Percentiles rank a stretch among this genome's conserved stretches.
phyloP scores from a whole-genome alignment of 1,140 invertebrate genomes.

The Hetaerina americana region DNA sequence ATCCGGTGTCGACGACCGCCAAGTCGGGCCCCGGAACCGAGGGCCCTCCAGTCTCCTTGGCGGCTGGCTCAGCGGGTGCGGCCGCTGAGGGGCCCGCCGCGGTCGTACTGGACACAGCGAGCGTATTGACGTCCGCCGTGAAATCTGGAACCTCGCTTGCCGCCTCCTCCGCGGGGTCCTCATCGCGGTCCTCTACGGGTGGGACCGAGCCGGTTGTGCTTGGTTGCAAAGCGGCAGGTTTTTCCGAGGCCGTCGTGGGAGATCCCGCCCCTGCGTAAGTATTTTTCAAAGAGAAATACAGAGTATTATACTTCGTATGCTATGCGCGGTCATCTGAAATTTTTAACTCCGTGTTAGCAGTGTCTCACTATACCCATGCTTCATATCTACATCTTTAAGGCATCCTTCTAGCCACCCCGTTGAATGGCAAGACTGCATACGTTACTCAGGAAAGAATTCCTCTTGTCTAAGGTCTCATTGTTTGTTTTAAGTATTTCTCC shows the following conservation, averaged over 20 bases:
- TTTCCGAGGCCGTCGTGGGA: not conserved
- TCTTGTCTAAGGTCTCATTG: too few species aligned
- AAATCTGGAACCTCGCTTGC: not conserved
- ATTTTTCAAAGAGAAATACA: too few species aligned
- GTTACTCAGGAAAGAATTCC: too few species aligned
- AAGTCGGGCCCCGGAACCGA: not conserved
- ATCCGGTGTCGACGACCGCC: not conserved
- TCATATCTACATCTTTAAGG: too few species aligned
- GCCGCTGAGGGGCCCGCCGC: not conserved
- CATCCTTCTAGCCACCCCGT: too few species aligned
- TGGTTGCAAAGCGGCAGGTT: not conserved
- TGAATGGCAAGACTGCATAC: too few species aligned
- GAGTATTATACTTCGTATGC: too few species aligned
- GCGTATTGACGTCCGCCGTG: not conserved
- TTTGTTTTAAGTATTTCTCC: too few species aligned
- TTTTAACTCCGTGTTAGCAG: too few species aligned
- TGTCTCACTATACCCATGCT: too few species aligned
- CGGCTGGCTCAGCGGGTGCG: not conserved
- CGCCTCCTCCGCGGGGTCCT: not conserved
- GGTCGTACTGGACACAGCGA: not conserved
- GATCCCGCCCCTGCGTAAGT: not conserved
- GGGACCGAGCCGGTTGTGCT: not conserved
- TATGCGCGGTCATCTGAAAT: too few species aligned
- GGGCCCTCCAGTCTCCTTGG: not conserved
- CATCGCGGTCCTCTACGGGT: not conserved